A percentile compares a stretch with the other conserved stretches of the same genome.
phyloP scores from a whole-genome alignment of 2,113 vertebrate genomes.

The Ciconia stormi region DNA sequence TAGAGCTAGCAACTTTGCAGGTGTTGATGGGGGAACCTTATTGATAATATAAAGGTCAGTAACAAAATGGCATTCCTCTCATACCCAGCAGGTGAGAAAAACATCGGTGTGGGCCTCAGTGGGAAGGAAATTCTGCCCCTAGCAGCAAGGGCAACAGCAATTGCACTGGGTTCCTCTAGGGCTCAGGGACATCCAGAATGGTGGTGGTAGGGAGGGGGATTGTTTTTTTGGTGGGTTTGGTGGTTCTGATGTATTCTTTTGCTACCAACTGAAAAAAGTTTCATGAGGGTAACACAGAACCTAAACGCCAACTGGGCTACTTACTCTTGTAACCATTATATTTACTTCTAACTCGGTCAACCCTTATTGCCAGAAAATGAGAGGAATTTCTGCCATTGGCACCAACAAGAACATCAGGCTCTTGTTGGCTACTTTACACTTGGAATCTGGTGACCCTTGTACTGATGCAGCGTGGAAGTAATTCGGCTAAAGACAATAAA shows the following conservation, averaged over 20 bases:
- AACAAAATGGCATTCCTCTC: background rate
- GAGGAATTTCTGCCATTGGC: background rate
- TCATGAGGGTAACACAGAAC: background rate
- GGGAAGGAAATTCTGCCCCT: background rate
- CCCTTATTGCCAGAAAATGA: background rate
- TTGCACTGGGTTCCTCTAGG: background rate
- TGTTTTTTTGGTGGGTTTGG: background rate
- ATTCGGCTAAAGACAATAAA: background rate
- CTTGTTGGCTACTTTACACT: background rate
- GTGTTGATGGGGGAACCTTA: background rate
- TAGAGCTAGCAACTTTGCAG: background rate
- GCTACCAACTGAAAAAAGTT: background rate
- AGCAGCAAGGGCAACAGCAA: background rate
- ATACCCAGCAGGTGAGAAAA: background rate
- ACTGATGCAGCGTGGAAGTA: background rate
- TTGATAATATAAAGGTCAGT: background rate
- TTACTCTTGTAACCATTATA: background rate
- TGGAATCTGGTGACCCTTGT: background rate
- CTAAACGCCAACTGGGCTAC: background rate
- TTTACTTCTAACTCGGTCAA: background rate
- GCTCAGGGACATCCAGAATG: background rate
- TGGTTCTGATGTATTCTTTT: background rate
- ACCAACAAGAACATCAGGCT: background rate
- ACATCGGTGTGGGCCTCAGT: background rate
- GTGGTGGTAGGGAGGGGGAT: background rate